Evolutionary conservation across 2,113 vertebrate species (phyloP).

Genomic region (Apteryx owenii): DNA sequence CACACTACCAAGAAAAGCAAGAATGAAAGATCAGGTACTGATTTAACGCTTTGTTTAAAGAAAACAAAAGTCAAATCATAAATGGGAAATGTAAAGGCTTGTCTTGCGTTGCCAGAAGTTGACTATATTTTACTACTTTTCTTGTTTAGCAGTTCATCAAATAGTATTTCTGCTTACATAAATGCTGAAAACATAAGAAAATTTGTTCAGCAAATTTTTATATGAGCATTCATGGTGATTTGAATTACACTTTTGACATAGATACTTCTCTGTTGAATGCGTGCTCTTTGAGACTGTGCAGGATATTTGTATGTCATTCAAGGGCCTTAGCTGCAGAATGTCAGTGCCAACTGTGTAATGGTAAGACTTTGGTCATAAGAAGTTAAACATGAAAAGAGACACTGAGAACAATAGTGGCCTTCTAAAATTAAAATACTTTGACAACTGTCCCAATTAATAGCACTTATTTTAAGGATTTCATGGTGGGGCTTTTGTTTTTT

Average conservation of each 20-base stretch:
- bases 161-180: neutral
- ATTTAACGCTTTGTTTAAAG: constrained; percentile 55
- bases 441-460: neutral
- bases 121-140: neutral
- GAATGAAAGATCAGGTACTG: constrained; percentile 93
- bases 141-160: neutral
- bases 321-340: neutral
- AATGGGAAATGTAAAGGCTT: constrained; percentile 37
- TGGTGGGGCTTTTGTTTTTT: constrained; percentile 12
- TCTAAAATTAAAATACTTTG: constrained; percentile 27
- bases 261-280: neutral
- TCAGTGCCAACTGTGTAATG: neutral
- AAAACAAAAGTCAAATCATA: constrained; percentile 23
- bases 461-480: neutral
- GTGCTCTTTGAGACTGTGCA: neutral
- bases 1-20: constrained; percentile 84
- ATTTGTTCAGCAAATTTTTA: neutral
- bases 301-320: neutral
- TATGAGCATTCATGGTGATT: neutral
- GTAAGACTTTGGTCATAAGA: neutral
- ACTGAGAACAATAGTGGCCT: neutral
- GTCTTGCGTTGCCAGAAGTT: neutral
- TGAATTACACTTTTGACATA: neutral
- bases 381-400: neutral
- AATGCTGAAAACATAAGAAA: neutral